Evolutionary conservation across 37 sponge, comb jelly and placozoan genomes (phyloP).

Genomic region (Agelas oroides): DNA sequence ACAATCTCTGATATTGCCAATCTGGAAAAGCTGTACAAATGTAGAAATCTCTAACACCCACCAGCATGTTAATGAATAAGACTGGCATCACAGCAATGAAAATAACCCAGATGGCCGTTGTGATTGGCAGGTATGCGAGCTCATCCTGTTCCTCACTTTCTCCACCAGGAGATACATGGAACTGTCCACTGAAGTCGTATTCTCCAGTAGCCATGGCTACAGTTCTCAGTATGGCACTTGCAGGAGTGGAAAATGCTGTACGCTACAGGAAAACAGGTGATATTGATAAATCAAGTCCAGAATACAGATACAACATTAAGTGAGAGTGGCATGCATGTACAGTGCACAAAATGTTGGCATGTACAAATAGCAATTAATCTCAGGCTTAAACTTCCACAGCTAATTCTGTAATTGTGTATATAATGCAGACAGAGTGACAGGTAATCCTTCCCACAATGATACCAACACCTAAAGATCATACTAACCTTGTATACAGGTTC

Average conservation of each 20-base stretch:
- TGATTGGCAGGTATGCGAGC: constrained; percentile 33
- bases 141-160: constrained; percentile 19
- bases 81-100: constrained; percentile 96
- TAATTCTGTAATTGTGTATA: no score
- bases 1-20: no score
- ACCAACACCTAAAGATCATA: no score
- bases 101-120: constrained; percentile 83
- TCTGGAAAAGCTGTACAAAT: no score
- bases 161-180: constrained; percentile 53
- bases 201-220: constrained; percentile 94
- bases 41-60: constrained; percentile 42
- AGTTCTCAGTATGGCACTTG: constrained; percentile 81
- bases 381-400: no score
- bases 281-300: no score
- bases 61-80: constrained; percentile 94
- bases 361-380: no score
- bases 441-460: no score
- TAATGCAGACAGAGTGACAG: no score
- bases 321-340: no score
- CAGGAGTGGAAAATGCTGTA: constrained; percentile 67
- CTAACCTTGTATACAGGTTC: constrained; percentile 26
- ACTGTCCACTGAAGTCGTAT: constrained; percentile 89
- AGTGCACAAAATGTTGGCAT: no score
- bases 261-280: constrained; percentile 23
- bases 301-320: no score